Evolutionary conservation across 2,888 invertebrate species (phyloP), one percentile per base, ranked within the genome.

Genomic region (Rhorus exstirpatorius): DNA sequence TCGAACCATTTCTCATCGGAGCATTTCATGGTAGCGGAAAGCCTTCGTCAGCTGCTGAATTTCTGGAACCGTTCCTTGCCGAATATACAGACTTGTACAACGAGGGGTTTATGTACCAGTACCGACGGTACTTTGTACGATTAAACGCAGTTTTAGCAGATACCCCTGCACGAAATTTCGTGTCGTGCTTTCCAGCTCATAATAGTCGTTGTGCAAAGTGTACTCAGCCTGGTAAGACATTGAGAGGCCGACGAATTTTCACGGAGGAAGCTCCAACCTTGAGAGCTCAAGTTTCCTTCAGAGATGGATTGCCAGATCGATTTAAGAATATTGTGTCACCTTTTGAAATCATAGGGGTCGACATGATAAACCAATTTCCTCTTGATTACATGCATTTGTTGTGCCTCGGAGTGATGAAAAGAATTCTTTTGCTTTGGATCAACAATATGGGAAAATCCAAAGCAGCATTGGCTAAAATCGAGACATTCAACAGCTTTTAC

Each of bases 361-460:
- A 70, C 61, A 74, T 82, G 68, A 61, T 75, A 0, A 74, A 24
- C 8, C 55, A 68, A n/a, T 82, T 82, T 10, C 78, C 61, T 8
- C 71, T 78, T n/a, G 82, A 82, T 35, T 82, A 78, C 31, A 82
- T 82, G 70, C 82, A 78, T 14, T 24, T 81, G 7, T 17, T 78
- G 8, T 58, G 65, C 26, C 58, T 76, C 7, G 76, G 67, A 17
- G 49, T 65, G 7, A 70, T 49, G 53, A 77, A 78, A 61, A 74
- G 68, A 74, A 24, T 65, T 10, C 8, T 81, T 51, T 46, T 7
- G 3, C 61, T 46, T 14, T 81, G 70, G 80, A 12, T 79, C n/a
- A n/a, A n/a, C 4, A 10, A 10, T 2, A n/a, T n/a, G n/a, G n/a
- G n/a, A n/a, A n/a, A n/a, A n/a, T n/a, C n/a, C n/a, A n/a, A 14